Evolutionary conservation across 2,888 invertebrate species (phyloP), one percentile per base, ranked within the genome.

Genomic region (Julus scandinavius): DNA sequence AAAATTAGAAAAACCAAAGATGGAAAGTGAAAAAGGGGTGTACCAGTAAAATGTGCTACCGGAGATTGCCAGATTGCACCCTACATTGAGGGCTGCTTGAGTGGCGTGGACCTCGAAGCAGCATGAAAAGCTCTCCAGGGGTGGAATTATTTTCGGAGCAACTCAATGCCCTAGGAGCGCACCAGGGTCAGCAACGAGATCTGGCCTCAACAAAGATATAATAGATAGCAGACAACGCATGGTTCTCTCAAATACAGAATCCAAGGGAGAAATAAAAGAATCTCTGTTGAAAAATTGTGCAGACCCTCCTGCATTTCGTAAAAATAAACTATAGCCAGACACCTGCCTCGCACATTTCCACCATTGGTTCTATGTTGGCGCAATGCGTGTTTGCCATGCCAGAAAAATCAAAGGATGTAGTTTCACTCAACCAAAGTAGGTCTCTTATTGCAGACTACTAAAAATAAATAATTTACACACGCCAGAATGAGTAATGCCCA

Each of bases 391-490:
- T 50, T 5, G 50, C 50, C 50, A 50, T 13, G 50, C 50, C 50
- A 58, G 17, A 58, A 7, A 63, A 63, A 63, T 63, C 63, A 63
- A 20, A 63, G 63, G 20, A n/a, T 63, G 63, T 6, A 63, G 20
- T 63, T 63, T 63, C 63, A 20, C 63, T 63, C 20, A 20, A 63
- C 63, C 63, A 63, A 63, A 63, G 63, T 20, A 63, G 63, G 63
- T 20, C 63, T 63, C 63, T 63, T 58, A 20, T 6, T 0, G 63
- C 63, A 20, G 63, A 5, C 6, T 4, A 63, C 63, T 63, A 63
- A 63, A 63, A 63, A 63, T 63, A 9, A 63, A 63, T 63, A 63
- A 63, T 63, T 63, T 63, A 63, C 6, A 20, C 63, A 20, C 20
- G 63, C n/a, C 63, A 63, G 63, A 63, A 63, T 63, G 63, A 6